A percentile compares a stretch with the other conserved stretches of the same genome.
Evolutionary conservation across 1,140 invertebrate genomes (phyloP).

Genomic region (Latrodectus geometricus): DNA sequence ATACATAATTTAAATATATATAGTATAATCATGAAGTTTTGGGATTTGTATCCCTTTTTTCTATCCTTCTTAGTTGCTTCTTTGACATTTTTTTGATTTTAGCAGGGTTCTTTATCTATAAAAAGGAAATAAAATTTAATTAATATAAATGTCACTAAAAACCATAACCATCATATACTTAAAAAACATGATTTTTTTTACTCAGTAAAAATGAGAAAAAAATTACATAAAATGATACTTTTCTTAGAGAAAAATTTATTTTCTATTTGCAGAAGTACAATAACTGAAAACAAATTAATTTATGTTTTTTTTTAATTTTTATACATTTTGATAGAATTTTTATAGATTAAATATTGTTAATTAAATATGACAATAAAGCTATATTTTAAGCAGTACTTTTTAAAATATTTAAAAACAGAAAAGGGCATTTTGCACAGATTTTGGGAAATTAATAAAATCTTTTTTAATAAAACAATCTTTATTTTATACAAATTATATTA

Average conservation of each 20-base stretch:
- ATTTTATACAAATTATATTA: too few species aligned
- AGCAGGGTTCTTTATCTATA: constrained; percentile 80
- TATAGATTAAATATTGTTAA: too few species aligned
- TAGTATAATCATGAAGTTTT: not conserved
- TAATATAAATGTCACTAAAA: not conserved
- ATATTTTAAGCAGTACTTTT: too few species aligned
- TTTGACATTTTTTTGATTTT: constrained; percentile 89
- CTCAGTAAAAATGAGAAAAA: not conserved
- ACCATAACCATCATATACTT: not conserved
- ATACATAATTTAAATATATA: not conserved
- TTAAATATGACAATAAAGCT: too few species aligned
- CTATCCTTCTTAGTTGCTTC: constrained; percentile 82
- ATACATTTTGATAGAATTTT: too few species aligned
- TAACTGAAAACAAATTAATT: too few species aligned
- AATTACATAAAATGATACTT: too few species aligned
- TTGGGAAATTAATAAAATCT: too few species aligned
- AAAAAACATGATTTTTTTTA: not conserved
- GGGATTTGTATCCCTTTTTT: constrained; percentile 79
- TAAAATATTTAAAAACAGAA: too few species aligned
- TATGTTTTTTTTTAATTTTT: too few species aligned
- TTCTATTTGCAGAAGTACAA: not conserved
- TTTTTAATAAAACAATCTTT: too few species aligned
- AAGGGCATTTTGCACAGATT: too few species aligned
- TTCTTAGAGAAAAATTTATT: not conserved
- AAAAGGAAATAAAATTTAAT: constrained; percentile 23